Evolutionary conservation across 1,140 invertebrate genomes (phyloP), one percentile per base, ranked within the genome.

Genomic region (Spodoptera frugiperda): DNA sequence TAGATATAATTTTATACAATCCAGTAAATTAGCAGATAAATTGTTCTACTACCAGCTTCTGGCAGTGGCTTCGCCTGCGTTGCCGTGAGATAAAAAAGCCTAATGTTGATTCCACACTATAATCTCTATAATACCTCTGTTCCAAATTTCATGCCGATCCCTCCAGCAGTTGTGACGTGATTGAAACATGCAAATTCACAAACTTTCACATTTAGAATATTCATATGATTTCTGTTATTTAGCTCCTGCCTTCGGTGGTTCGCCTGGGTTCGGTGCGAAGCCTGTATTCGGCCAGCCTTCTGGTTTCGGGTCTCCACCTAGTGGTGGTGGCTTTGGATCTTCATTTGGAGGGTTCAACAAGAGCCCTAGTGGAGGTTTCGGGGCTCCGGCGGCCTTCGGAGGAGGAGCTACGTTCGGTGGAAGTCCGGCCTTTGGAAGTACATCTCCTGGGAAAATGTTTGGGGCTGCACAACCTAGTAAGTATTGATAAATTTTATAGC

Each of bases 291-390:
- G 92, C 2, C 89, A 91, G 78, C 73, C 89, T 11, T 59, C 90
- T 6, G 79, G 87, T 91, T 93, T 91, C 61, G 86, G 87, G 2
- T 85, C 87, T 0, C 80, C 90, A 0, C 74, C 90, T 0, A 75
- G 78, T 5, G 71, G 78, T 4, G 73, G 83, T 15, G 80, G 82
- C 17, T 88, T 87, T 70, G 85, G 87, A 9, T 78, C 79, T 4
- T 59, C 54, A 10, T 91, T 91, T 63, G 86, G 90, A n/a, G 90
- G 89, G 0, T 88, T 90, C 78, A 93, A 90, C 77, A 93, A 92
- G 78, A 93, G 91, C 44, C 89, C 92, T 0, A 82, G 33, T 12
- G 81, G 86, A 19, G 90, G 89, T 8, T 93, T 93, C 72, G 92
- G 92, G 0, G 84, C 84, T 0, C 83, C 91, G 1, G 87, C 92